These are phyloP conservation scores for Homarus americanus DNA, from an alignment of 1,140 invertebrate genomes.

Conservation along the genomic window DNA sequence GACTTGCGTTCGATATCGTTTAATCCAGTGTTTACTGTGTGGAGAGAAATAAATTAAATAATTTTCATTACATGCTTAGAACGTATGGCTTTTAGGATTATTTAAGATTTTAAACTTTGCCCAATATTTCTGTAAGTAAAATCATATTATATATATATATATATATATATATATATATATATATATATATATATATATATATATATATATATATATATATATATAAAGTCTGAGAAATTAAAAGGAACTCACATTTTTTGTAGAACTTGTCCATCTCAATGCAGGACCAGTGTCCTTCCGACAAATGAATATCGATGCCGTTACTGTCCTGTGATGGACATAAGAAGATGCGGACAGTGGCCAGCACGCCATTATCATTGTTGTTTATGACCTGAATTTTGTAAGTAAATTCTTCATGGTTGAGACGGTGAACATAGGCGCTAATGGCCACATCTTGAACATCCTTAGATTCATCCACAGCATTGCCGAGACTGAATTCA, in stretches of 20 bases:
- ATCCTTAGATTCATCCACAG: slow-evolving; percentile 77
- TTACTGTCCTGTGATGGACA: slow-evolving; percentile 84
- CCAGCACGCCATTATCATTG: slow-evolving; percentile 78
- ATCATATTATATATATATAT: no score
- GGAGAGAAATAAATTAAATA: no score
- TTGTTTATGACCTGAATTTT: slow-evolving; percentile 81
- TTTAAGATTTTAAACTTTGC: no score
- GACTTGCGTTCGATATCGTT: slow-evolving; percentile 3
- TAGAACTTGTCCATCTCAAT: slow-evolving; percentile 85
- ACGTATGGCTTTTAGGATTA: no score
- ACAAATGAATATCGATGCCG: slow-evolving; percentile 81
- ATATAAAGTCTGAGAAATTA: background rate
- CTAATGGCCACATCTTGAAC: slow-evolving; percentile 75
- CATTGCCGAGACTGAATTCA: slow-evolving; percentile 84
- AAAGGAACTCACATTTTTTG: slow-evolving; percentile 69
- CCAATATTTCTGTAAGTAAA: no score
- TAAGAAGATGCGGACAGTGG: slow-evolving; percentile 82
- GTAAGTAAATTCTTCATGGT: slow-evolving; percentile 84
- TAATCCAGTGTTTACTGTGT: background rate
- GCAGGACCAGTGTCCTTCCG: slow-evolving; percentile 82
- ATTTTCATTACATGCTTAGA: no score
- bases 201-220: background rate
- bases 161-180: no score
- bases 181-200: background rate
- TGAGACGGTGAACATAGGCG: slow-evolving; percentile 81